Percentiles rank a stretch among this genome's conserved stretches.
Conservation (phyloP, 2,888 invertebrate species). For the Microctonus aethiopoides region DNA sequence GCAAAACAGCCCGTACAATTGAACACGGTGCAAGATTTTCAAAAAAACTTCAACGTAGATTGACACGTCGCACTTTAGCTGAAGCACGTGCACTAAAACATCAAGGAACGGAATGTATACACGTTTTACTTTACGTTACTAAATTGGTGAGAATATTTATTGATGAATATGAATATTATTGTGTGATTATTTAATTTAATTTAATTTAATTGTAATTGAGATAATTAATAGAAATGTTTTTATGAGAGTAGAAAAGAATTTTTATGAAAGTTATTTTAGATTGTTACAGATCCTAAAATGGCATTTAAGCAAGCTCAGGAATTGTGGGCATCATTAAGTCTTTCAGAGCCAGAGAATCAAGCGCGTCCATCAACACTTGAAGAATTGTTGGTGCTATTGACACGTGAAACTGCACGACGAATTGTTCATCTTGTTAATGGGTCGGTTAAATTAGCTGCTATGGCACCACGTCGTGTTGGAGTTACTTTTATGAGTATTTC, state of each 20-base stretch:
- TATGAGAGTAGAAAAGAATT: too few species aligned
- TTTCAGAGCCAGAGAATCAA: constrained; percentile 87
- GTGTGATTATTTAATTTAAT: neutral
- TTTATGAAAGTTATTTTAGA: too few species aligned
- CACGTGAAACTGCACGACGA: constrained; percentile 81
- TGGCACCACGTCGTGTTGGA: constrained; percentile 69
- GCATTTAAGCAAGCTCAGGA: constrained; percentile 81
- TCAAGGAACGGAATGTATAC: constrained; percentile 79
- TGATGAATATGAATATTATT: too few species aligned
- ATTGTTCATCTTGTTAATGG: constrained; percentile 84
- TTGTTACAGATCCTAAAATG: constrained; percentile 81
- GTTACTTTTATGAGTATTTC: constrained; percentile 57
- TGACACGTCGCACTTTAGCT: constrained; percentile 81
- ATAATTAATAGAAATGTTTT: neutral
- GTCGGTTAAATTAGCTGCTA: constrained; percentile 71
- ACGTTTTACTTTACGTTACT: constrained; percentile 80
- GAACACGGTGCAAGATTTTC: constrained; percentile 83
- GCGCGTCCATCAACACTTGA: constrained; percentile 82
- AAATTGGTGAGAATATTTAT: constrained; percentile 74
- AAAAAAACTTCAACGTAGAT: constrained; percentile 79
- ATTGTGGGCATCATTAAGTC: constrained; percentile 77
- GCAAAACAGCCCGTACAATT: constrained; percentile 79
- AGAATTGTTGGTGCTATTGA: constrained; percentile 79
- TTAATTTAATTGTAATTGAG: neutral
- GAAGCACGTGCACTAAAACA: constrained; percentile 85